Evolutionary conservation across 1,140 invertebrate genomes (phyloP), one percentile per base, ranked within the genome.

Genomic region (Hestina assimilis): DNA sequence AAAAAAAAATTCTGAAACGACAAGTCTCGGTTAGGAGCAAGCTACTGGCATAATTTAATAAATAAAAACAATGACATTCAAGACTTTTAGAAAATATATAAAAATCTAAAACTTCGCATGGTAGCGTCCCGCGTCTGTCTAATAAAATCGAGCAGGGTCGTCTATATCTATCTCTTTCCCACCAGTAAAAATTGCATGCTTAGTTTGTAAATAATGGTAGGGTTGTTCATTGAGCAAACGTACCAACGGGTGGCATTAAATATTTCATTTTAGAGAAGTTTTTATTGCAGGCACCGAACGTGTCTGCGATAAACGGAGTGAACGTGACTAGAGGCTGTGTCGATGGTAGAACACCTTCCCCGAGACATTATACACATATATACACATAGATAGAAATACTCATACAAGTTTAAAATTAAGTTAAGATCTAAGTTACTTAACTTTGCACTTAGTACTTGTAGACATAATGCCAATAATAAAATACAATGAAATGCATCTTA

Each of bases 241-340:
- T 46, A 53, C 42, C 42, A 31, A 58, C 46, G 64, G 74, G 72
- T 70, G 69, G 77, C 71, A 80, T 83, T 86, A 82, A 86, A 86
- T 86, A 86, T 83, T 86, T 86, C 79, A 86, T 83, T 86, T 86
- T 83, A 83, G 82, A 86, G 76, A 81, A 86, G 79, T 86, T 86
- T 86, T 86, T 83, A 86, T 82, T 86, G 71, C 82, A 67, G 71
- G 70, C 70, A 41, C 64, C 56, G 75, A 75, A 83, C 82, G 82
- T 85, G 82, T 79, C 63, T 70, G 65, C 79, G 82, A 85, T 83
- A 83, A 85, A 82, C 79, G 75, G 59, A 59, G 59, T 4, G 62
- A 48, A 74, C 82, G 82, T 83, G 78, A 81, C 76, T 83, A 79
- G 79, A 81, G 67, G 48, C 66, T 60, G 59, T 67, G 72, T 74